Evolutionary conservation across 1,140 invertebrate genomes (phyloP), one percentile per base, ranked within the genome.

Genomic region (Ceratosolen fusciceps): DNA sequence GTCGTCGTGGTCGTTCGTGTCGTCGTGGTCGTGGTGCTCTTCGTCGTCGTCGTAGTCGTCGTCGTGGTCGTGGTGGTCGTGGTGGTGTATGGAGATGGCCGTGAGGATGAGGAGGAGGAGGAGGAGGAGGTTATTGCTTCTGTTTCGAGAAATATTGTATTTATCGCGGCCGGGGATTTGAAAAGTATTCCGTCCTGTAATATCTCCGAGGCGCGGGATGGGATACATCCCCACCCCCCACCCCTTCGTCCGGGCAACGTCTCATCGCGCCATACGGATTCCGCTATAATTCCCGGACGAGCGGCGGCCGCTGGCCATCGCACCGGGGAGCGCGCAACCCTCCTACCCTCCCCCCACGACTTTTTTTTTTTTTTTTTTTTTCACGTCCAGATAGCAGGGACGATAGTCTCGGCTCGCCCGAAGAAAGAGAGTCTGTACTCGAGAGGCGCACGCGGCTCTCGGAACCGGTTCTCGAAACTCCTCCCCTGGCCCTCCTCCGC

Each of bases 341-440:
- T 58, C 8, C 19, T 58, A 37, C 47, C 65, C 52, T 19, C 52
- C 16, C 8, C 49, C 49, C 29, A 65, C 43, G 56, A n/a, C 31
- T 79, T 68, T 74, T 79, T 67, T 60, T 58, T 71, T 67, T 60
- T 58, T 71, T 74, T 71, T 21, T 56, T 74, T 79, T 67, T 74
- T 79, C 60, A 43, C 52, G 47, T 43, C 34, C 78, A 79, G 78
- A 79, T 79, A 79, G 78, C 72, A 74, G 72, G 34, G 71, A 70
- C 78, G 78, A 79, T 79, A 79, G 52, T 26, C 31, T n/a, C 54
- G 39, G 49, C 14, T n/a, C n/a, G n/a, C n/a, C n/a, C n/a, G n/a
- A n/a, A n/a, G n/a, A n/a, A 37, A 65, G 31, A 70, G 74, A 76
- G 75, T 47, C 5, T 70, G 56, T 29, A 31, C 54, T 54, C 54